Base-by-base conservation (phyloP, 2,797 vertebrate genomes). In the Odontamblyopus lacepedii region DNA sequence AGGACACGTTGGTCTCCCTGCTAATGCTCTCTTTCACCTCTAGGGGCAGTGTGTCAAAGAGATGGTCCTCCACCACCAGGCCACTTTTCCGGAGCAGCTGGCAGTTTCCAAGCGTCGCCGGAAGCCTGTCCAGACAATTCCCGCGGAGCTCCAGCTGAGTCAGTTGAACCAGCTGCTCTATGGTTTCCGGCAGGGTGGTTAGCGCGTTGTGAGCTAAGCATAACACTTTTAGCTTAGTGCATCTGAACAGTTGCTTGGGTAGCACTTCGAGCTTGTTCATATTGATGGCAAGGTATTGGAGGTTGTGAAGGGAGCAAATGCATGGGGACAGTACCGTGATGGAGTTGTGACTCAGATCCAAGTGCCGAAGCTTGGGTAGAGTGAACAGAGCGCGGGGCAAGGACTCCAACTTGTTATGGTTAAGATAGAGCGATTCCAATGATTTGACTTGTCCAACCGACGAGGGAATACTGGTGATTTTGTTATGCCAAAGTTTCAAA, bases 401-500 rank as follows among this genome's bases (percentile, higher is more conserved):
- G 59, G 93, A 91, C 86, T 98, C 96, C 6, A 99, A 94, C 91
- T 98, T 98, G 84, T 99, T 99, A 90, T 98, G 95, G 19, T 96
- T 97, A 73, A 99, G 95, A 89, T 97, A 93, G 75, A 99, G 95
- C 11, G 95, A 91, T 91, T 99, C 98, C 63, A 99, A 85, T 85
- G 96, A 98, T 90, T 96, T 98, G 86, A 99, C 91, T 16, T 96
- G 95, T 75, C 93, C 96, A 11, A 99, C 97, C 73, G 96, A 96
- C 77, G 95, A 89, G n/a, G 98, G 97, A 92, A 99, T 98, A 87
- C 87, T 94, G 57, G 94, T 94, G 63, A 99, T 99, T 91, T 97
- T 98, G 92, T 99, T 99, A 94, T 99, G 95, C 97, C 97, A 99
- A 78, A 99, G 88, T 85, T 98, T 99, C 71, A 99, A 95, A 90